Evolutionary conservation across 2,797 vertebrate genomes (phyloP).

Genomic region (Phylloscopus collybita): DNA sequence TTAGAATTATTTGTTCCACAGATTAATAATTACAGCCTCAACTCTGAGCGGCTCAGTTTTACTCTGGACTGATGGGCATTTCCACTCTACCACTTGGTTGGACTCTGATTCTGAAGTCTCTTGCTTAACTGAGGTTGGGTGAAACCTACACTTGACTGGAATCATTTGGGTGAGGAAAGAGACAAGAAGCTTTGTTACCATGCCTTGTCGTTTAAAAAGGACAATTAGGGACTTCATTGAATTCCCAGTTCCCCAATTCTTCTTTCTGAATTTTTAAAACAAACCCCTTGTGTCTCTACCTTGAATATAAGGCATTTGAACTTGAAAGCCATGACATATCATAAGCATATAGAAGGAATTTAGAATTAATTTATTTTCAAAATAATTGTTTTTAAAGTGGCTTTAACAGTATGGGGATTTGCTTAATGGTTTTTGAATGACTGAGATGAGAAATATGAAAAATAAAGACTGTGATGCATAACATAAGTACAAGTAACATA

Average conservation of each 20-base stretch:
- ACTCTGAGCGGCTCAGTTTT: not conserved
- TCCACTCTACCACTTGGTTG: not conserved
- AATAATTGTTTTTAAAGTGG: conserved; percentile 34
- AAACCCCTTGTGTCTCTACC: not conserved
- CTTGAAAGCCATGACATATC: not conserved
- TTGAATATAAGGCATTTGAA: not conserved
- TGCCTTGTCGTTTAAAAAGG: not conserved
- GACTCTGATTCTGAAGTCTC: not conserved
- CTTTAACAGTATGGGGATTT: not conserved
- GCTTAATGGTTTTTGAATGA: not conserved
- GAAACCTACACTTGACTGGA: not conserved
- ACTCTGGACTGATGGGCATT: not conserved
- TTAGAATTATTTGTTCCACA: not conserved
- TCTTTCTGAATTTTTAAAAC: not conserved
- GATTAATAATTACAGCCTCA: not conserved
- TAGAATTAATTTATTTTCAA: conserved; percentile 2
- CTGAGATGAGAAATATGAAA: not conserved
- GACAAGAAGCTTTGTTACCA: not conserved
- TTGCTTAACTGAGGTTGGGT: not conserved
- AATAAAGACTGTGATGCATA: not conserved
- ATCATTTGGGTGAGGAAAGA: not conserved
- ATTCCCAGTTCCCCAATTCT: not conserved
- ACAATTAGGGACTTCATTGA: not conserved
- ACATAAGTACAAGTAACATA: not conserved
- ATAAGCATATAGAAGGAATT: not conserved